phyloP scores from a whole-genome alignment of 2,113 vertebrate genomes.

The Ellobius talpinus region DNA sequence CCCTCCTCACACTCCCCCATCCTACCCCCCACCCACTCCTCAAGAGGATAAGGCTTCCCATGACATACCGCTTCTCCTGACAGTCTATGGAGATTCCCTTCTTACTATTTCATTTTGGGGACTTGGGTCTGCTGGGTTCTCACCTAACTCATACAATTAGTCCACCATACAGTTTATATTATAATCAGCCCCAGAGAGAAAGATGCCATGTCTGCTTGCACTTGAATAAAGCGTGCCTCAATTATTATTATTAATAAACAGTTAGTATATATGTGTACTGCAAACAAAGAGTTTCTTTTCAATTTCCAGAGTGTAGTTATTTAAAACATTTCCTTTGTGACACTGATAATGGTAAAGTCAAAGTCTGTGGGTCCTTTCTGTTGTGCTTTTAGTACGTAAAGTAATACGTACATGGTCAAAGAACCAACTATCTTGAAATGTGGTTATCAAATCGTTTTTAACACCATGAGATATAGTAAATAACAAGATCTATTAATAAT shows the following conservation, averaged over 20 bases:
- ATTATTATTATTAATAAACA: constrained; percentile 63
- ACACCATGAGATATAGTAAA: constrained; percentile 33
- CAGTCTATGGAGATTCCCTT: background rate
- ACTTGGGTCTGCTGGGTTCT: background rate
- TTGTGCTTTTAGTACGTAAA: constrained; percentile 55
- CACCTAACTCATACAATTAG: background rate
- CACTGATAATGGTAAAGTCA: background rate
- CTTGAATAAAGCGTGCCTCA: background rate
- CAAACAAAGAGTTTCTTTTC: background rate
- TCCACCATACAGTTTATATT: background rate
- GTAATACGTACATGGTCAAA: constrained; percentile 29
- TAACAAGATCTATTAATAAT: constrained; percentile 55
- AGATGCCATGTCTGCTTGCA: background rate
- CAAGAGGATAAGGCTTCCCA: too few relatives aligned
- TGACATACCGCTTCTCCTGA: constrained; percentile 38
- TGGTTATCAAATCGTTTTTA: background rate
- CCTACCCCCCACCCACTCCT: too few relatives aligned
- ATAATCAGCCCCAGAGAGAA: constrained; percentile 41
- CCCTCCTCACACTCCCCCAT: too few relatives aligned
- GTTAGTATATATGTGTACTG: background rate
- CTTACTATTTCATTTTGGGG: background rate
- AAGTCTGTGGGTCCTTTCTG: constrained; percentile 5
- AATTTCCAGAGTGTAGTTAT: background rate
- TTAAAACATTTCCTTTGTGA: background rate
- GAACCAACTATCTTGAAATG: constrained; percentile 48